Base-by-base conservation (phyloP, 2,797 vertebrate genomes). In the Telmatherina bonti region DNA sequence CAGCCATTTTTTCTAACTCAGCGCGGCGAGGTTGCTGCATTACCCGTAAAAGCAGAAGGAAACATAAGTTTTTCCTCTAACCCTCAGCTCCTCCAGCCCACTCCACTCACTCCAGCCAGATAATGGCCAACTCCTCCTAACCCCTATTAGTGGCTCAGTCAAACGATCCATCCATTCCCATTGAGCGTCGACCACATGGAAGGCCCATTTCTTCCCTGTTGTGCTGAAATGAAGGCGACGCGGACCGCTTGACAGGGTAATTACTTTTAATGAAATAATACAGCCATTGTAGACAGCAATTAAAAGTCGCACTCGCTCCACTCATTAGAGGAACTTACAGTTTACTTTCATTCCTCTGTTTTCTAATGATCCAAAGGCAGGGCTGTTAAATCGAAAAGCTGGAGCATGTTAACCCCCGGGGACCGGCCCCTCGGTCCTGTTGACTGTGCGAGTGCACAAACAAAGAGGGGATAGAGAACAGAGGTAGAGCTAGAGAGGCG, bases 181-280 rank as follows among this genome's bases (percentile, higher is more conserved):
- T 79, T 43, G 79, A 84, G 88, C 61, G 79, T 60, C 58, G 78
- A 78, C 78, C 89, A 82, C 88, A 78, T 88, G 79, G 87, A 87
- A 83, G 85, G 85, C 82, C 87, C 86, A 90, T 92, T 90, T 86
- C 84, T 78, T 86, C 82, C 88, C 89, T 52, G 89, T 83, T 74
- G 91, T 78, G 89, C 77, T 27, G 85, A 85, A 93, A 91, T 89
- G 89, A 90, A 89, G 86, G 87, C 83, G 85, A 91, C 60, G 87
- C 86, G 78, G 86, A 82, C 88, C 83, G 86, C 90, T 91, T 92
- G 93, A 91, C 91, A 87, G 84, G 82, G 82, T 94, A 93, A 94
- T 94, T 93, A 93, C 89, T 93, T 92, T 91, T 90, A 94, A 93
- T 94, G 93, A 92, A 94, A 93, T 93, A 93, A 94, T 91, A 89